Evolutionary conservation across 2,797 vertebrate species (phyloP).

Genomic region (Nyctibius grandis): DNA sequence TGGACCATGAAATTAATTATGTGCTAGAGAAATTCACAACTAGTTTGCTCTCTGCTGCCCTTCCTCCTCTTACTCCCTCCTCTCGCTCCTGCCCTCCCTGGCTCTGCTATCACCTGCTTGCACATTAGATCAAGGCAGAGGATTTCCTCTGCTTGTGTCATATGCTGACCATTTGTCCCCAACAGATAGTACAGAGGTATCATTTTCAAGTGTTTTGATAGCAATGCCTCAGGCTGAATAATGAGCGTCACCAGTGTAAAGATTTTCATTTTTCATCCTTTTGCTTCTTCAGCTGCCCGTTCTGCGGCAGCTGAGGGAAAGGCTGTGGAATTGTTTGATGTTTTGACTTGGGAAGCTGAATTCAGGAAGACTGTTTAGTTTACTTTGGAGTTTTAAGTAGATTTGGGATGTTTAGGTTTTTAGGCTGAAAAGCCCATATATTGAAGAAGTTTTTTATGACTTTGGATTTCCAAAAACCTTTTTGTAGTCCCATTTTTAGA

Average conservation of each 20-base stretch:
- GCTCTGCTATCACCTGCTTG: not conserved
- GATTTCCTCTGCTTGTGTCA: not conserved
- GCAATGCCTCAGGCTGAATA: not conserved
- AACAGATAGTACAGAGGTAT: not conserved
- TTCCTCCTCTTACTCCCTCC: not conserved
- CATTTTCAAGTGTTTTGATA: not conserved
- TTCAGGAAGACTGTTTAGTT: not conserved
- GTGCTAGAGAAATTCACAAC: not conserved
- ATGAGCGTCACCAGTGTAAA: not conserved
- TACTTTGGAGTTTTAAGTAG: not conserved
- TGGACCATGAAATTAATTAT: not conserved
- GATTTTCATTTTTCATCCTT: not conserved
- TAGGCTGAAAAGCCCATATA: no score
- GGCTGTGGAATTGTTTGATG: not conserved
- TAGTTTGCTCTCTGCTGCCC: not conserved
- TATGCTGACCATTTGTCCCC: not conserved
- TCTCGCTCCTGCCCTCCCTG: not conserved
- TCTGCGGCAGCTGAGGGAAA: not conserved
- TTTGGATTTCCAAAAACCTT: not conserved
- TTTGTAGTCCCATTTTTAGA: not conserved
- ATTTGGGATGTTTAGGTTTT: not conserved
- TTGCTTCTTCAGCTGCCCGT: not conserved
- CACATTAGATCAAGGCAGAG: not conserved
- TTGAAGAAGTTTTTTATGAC: not conserved
- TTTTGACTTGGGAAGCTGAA: not conserved